A percentile compares a stretch with the other conserved stretches of the same genome.
These are phyloP conservation scores for Bruchidius siliquastri DNA, from an alignment of 2,888 invertebrate species.

Conservation along the genomic window DNA sequence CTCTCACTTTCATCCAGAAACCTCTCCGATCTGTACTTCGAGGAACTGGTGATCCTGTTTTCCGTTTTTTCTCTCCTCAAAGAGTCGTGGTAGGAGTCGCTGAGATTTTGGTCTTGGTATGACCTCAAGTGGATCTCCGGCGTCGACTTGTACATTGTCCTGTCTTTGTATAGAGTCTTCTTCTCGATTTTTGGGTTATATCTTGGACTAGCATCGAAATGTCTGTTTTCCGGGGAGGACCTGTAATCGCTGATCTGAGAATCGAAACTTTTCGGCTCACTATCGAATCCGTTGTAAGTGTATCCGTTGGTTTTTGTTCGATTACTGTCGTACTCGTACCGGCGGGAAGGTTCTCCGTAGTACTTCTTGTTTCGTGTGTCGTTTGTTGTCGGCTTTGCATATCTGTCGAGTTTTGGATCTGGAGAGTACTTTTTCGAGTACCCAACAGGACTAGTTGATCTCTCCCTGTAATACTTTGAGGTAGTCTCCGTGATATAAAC, in stretches of 20 bases:
- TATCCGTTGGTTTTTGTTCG: slow-evolving; percentile 18
- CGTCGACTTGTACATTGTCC: slow-evolving; percentile 58
- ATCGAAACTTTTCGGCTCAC: slow-evolving; percentile 66
- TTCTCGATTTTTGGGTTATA: slow-evolving; percentile 31
- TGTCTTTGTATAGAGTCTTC: slow-evolving; percentile 39
- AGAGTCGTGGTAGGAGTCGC: slow-evolving; percentile 55
- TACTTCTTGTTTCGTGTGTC: slow-evolving; percentile 49
- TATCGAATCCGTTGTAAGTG: slow-evolving; percentile 44
- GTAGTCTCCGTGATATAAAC: slow-evolving; percentile 54
- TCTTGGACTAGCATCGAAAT: slow-evolving; percentile 39
- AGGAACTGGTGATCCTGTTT: slow-evolving; percentile 35
- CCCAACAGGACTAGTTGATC: slow-evolving; percentile 53
- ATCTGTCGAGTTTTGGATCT: slow-evolving; percentile 52
- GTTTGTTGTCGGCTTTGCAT: slow-evolving; percentile 45
- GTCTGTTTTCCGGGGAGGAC: slow-evolving; percentile 56
- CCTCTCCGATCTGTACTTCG: slow-evolving; percentile 40
- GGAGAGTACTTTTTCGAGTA: slow-evolving; percentile 52
- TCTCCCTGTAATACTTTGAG: slow-evolving; percentile 54
- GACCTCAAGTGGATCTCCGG: slow-evolving; percentile 57
- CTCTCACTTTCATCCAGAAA: slow-evolving; percentile 48
- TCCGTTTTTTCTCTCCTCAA: slow-evolving; percentile 55
- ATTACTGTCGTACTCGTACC: slow-evolving; percentile 16
- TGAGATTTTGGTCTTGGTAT: slow-evolving; percentile 43
- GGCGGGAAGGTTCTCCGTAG: slow-evolving; percentile 36
- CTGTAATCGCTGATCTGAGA: slow-evolving; percentile 57